phyloP scores from a whole-genome alignment of 2,888 invertebrate species.

The Drosophila leonis region DNA sequence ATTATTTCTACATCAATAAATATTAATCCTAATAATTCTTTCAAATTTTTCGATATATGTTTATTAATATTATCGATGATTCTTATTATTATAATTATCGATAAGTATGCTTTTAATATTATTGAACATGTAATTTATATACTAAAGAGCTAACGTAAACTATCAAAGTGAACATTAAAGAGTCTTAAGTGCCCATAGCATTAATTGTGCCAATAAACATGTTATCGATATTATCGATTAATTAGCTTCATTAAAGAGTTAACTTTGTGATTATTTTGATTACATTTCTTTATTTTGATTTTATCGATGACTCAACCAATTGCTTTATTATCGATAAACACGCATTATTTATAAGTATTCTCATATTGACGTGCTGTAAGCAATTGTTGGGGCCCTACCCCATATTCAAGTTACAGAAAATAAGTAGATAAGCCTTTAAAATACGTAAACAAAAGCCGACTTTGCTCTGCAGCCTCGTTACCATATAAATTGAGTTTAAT shows the following conservation, averaged over 20 bases:
- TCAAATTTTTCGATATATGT: not conserved
- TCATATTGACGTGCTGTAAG: not conserved
- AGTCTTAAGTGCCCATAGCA: not conserved
- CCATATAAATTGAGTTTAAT: conserved; percentile 16
- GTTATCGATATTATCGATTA: not conserved
- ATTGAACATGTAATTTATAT: not conserved
- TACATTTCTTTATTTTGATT: not conserved
- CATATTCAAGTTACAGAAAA: not conserved
- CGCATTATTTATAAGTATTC: not conserved
- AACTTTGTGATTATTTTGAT: not conserved
- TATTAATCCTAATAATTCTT: not conserved
- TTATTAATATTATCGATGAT: not conserved
- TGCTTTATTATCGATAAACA: too few species aligned
- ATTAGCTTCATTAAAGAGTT: not conserved
- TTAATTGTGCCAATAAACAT: not conserved
- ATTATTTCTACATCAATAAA: too few species aligned
- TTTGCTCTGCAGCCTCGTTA: not conserved
- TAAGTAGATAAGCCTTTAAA: conserved; percentile 14
- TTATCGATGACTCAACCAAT: not conserved
- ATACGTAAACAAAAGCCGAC: not conserved
- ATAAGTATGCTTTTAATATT: not conserved
- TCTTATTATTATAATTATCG: not conserved
- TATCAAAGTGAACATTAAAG: not conserved
- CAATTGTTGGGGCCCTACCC: not conserved
- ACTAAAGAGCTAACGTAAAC: not conserved